Evolutionary conservation across 2,113 vertebrate species (phyloP), one percentile per base, ranked within the genome.

Genomic region (human (Homo sapiens)): DNA sequence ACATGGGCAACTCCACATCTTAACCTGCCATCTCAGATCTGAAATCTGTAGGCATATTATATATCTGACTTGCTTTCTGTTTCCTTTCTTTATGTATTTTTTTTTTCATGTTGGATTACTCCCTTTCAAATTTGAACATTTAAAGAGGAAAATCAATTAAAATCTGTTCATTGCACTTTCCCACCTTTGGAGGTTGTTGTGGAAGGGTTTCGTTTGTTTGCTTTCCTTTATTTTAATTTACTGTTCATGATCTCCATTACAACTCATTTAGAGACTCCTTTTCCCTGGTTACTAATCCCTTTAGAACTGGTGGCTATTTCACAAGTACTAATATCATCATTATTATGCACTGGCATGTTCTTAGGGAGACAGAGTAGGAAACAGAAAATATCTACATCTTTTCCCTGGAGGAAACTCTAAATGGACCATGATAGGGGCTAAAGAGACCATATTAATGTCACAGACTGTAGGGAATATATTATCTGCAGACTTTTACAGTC

Each of bases 211-310:
- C 64, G 55, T 43, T 88, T 96, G 17, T 78, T 75, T 55, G 17
- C 8, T 38, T 94, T 10, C 25, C 30, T 94, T 81, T 84, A 79
- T 93, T 97, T 92, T 96, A 92, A 89, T 92, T 75, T 91, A 85
- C 91, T 91, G 78, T 73, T 93, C 66, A 59, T 38, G 7, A 84
- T 90, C 16, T 97, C 35, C 68, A 93, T 95, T 88, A 66, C 23
- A 94, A 73, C 55, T 94, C 68, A 86, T 68, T 94, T 68, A 90
- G 70, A 80, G 64, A 92, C 35, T 70, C 11, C 8, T 94, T 82
- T 94, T 91, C 78, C 45, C 52, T 40, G 5, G 72, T 75, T 93
- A 61, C 81, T 89, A 97, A 97, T 93, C 78, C 90, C 66, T 89
- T 93, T 86, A 87, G 91, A 89, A 48, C n/a, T 75, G 66, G 94